A percentile compares a stretch with the other conserved stretches of the same genome.
Conservation (phyloP, 1,140 invertebrate species). For the Tribolium castaneum region DNA sequence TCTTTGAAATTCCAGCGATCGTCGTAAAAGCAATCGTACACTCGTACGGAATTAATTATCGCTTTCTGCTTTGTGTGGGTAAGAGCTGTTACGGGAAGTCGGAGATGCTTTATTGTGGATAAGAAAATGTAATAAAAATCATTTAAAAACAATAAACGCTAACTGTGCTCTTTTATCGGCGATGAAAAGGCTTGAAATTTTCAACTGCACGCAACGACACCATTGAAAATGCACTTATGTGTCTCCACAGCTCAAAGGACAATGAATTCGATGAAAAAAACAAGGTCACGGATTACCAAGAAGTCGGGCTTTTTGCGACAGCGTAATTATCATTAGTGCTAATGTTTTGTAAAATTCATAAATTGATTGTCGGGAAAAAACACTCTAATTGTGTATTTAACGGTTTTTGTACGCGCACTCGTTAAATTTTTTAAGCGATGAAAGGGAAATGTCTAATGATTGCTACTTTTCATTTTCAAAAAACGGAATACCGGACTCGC, state of each 20-base stretch:
- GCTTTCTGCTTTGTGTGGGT: constrained; percentile 1
- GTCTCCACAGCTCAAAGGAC: not conserved
- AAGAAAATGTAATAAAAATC: not conserved
- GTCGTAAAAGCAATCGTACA: not conserved
- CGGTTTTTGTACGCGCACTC: not conserved
- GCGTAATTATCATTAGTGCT: constrained; percentile 16
- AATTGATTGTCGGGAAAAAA: constrained; percentile 4
- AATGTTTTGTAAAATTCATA: constrained; percentile 19
- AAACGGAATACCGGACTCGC: not conserved
- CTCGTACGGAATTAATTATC: constrained; percentile 4
- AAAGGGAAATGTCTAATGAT: constrained; percentile 4
- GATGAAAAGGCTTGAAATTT: constrained; percentile 1
- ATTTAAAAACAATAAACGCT: constrained; percentile 7
- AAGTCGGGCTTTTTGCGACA: constrained; percentile 1
- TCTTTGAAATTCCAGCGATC: not conserved
- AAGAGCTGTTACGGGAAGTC: constrained; percentile 13
- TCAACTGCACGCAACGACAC: not conserved
- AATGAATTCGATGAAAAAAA: not conserved
- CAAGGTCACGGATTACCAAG: constrained; percentile 1
- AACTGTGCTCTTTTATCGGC: constrained; percentile 16
- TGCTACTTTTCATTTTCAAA: not conserved
- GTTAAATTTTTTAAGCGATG: not conserved
- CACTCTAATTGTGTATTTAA: not conserved
- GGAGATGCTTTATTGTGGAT: not conserved
- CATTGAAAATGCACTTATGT: constrained; percentile 1